phyloP scores from a whole-genome alignment of 2,888 invertebrate genomes.

The Candidula unifasciata region DNA sequence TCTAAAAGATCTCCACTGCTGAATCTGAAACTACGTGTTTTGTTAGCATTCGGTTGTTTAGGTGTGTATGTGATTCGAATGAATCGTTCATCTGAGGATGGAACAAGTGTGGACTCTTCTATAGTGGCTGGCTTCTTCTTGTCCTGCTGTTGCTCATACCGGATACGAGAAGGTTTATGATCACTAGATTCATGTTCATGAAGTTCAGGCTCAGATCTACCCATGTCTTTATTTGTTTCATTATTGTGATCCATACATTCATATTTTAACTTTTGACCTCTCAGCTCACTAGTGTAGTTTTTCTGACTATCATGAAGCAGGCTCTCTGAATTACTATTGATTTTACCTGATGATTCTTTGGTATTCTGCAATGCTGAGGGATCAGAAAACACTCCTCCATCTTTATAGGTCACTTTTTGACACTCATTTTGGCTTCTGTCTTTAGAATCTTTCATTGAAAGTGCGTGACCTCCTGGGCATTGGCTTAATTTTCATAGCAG shows the following conservation, averaged over 20 bases:
- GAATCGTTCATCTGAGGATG: slow-evolving; percentile 47
- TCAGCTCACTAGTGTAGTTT: background rate
- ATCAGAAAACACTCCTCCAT: slow-evolving; percentile 32
- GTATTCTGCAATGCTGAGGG: slow-evolving; percentile 15
- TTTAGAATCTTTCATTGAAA: background rate
- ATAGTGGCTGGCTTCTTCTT: background rate
- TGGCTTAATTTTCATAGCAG: background rate
- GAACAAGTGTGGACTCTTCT: background rate
- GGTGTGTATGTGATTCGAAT: slow-evolving; percentile 54
- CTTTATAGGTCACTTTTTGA: background rate
- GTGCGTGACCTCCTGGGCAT: background rate
- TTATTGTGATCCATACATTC: background rate
- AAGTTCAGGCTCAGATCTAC: background rate
- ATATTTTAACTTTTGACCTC: background rate
- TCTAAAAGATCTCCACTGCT: slow-evolving; percentile 16
- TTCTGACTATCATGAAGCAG: background rate
- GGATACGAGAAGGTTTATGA: background rate
- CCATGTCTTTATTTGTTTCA: background rate
- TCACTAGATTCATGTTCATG: background rate
- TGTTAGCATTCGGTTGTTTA: background rate
- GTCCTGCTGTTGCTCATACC: background rate
- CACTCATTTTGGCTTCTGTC: too few species aligned
- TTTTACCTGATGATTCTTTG: background rate
- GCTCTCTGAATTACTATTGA: background rate
- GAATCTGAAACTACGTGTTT: slow-evolving; percentile 24